Percentiles rank a stretch among this genome's conserved stretches.
Evolutionary conservation across 2,797 vertebrate genomes (phyloP).

Genomic region (Sebastes oblongus): DNA sequence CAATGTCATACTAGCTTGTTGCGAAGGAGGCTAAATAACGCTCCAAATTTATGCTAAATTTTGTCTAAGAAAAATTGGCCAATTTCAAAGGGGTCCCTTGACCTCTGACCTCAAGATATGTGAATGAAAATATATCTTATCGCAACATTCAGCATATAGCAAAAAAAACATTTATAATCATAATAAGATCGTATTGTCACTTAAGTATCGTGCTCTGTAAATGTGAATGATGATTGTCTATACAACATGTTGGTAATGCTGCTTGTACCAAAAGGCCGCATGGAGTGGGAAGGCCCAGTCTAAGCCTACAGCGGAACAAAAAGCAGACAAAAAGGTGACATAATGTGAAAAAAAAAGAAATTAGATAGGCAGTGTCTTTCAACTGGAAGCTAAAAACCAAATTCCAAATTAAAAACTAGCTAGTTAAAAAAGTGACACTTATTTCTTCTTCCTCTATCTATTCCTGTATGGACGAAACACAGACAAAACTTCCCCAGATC

Average conservation of each 20-base stretch:
- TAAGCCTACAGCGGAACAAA: background rate
- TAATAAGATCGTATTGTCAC: too few species aligned
- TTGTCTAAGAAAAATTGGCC: too few species aligned
- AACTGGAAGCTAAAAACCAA: background rate
- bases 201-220: too few species aligned
- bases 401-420: background rate
- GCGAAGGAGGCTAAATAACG: too few species aligned
- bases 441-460: background rate
- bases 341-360: background rate
- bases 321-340: background rate
- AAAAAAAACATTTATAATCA: too few species aligned
- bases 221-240: too few species aligned
- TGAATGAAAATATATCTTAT: too few species aligned
- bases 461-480: conserved; percentile 19
- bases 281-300: background rate
- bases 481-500: conserved; percentile 15
- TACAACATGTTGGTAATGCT: background rate
- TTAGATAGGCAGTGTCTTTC: background rate
- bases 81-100: too few species aligned
- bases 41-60: too few species aligned
- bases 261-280: background rate
- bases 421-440: background rate
- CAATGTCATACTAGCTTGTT: too few species aligned
- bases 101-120: too few species aligned
- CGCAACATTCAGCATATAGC: too few species aligned